Evolutionary conservation across 2,888 invertebrate genomes (phyloP).

Genomic region (Cataglyphis altisquamis): DNA sequence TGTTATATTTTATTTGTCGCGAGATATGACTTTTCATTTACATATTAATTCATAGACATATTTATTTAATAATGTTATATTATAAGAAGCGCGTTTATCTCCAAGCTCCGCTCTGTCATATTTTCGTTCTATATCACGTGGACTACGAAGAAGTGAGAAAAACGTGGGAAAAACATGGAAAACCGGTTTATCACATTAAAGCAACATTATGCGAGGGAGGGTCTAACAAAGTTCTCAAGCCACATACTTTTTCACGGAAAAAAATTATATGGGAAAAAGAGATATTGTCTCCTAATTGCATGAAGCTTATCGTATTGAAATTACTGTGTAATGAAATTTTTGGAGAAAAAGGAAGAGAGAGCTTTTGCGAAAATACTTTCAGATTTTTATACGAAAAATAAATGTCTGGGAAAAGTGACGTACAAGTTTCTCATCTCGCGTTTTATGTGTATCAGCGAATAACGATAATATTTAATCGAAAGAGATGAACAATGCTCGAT

Average conservation of each 20-base stretch:
- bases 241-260: conserved; percentile 18
- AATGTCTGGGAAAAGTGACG: not conserved
- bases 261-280: conserved; percentile 8
- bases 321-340: conserved; percentile 1
- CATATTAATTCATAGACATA: not conserved
- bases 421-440: not conserved
- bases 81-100: not conserved
- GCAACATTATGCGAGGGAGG: conserved; percentile 31
- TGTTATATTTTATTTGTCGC: not conserved
- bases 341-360: not conserved
- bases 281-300: not conserved
- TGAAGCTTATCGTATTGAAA: not conserved
- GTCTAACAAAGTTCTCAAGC: conserved; percentile 28
- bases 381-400: not conserved
- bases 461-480: not conserved
- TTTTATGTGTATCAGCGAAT: not conserved
- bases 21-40: not conserved
- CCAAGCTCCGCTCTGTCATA: not conserved
- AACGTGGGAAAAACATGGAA: conserved; percentile 39
- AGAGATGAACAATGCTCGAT: no score
- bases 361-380: not conserved
- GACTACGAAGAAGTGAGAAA: conserved; percentile 14
- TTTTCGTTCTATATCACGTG: conserved; percentile 2
- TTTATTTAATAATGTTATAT: not conserved
- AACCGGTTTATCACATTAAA: conserved; percentile 50